Evolutionary conservation across 2,113 vertebrate species (phyloP), one percentile per base, ranked within the genome.

Genomic region (Garra rufa): DNA sequence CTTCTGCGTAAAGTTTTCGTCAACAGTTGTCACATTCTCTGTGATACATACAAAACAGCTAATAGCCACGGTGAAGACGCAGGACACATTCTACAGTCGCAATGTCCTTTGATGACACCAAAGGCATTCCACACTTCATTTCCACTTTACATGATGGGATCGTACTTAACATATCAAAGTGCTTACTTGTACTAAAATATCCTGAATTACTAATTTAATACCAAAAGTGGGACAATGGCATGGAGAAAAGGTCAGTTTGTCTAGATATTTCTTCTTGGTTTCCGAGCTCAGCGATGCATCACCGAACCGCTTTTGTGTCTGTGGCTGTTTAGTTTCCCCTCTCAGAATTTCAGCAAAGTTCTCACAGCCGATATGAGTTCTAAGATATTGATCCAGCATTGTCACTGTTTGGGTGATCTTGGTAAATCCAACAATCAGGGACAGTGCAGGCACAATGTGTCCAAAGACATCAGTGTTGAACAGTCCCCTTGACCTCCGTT

Each of bases 161-260:
- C 95, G 95, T 97, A 96, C 96, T 91, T 96, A 96, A 98, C 95
- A 96, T 99, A 98, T 97, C 97, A 98, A 99, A 99, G 97, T 97
- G 95, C 93, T 97, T 94, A 96, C 96, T 96, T 94, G 96, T 98
- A 97, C 96, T 97, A 97, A 98, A 97, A 96, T 95, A 97, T 99
- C 97, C 97, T 98, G 97, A 99, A 86, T 93, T 93, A 93, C 93
- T 97, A 96, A 97, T 97, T 97, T 97, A 96, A 97, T 99, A 98
- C 97, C 95, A 97, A 97, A 93, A 96, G 95, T 95, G 95, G 95
- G 93, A 96, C 93, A 95, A 96, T 94, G 96, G 96, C 95, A 95
- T 95, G 95, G 94, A 95, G 96, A 95, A 95, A 96, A 96, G 95
- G 95, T 97, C 96, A 91, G 95, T 95, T 93, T 91, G 91, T 95